Evolutionary conservation across 2,797 vertebrate genomes (phyloP), one percentile per base, ranked within the genome.

Genomic region (Notolepis coatsorum): DNA sequence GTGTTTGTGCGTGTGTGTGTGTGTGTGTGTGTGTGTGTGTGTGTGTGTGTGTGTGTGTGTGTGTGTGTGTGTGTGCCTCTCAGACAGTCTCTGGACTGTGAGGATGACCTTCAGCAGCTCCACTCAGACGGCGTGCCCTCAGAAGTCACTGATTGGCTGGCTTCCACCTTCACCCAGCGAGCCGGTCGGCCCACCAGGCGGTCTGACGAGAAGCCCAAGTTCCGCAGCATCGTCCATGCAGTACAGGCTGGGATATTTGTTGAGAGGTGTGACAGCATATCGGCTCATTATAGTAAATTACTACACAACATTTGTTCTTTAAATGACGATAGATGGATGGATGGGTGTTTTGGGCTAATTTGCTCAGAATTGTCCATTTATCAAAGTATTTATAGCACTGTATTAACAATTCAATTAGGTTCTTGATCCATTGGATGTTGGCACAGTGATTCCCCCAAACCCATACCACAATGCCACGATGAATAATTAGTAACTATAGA

Each of bases 221-320:
- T 98, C 65, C 95, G 96, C 57, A 97, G 96, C 90, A 97, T 97
- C 0, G 96, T 98, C 13, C 95, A 96, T 0, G 96, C 96, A 0
- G 96, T 97, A 55, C 96, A 98, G 84, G 96, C 96, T 0, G 96
- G 96, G 1, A 98, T 98, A 87, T 98, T 98, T 33, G 96, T 98
- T 65, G 96, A 98, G 69, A 92, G 96, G 96, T 97, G 68, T 13
- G 39, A 21, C 7, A 39, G 13, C 0, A 10, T 3, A 7, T 31
- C 18, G 13, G n/a, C 9, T 8, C 0, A 13, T 18, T 35, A n/a
- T 15, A 12, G 24, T 45, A 2, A 20, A 9, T 42, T 47, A 49
- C 7, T 46, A 3, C 4, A 7, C 50, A 4, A 21, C 20, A 45
- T 27, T 31, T n/a, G n/a, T n/a, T 2, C 5, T 41, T 4, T n/a